These are phyloP conservation scores for Drosophila mimica DNA, from an alignment of 2,888 invertebrate species.

Conservation along the genomic window DNA sequence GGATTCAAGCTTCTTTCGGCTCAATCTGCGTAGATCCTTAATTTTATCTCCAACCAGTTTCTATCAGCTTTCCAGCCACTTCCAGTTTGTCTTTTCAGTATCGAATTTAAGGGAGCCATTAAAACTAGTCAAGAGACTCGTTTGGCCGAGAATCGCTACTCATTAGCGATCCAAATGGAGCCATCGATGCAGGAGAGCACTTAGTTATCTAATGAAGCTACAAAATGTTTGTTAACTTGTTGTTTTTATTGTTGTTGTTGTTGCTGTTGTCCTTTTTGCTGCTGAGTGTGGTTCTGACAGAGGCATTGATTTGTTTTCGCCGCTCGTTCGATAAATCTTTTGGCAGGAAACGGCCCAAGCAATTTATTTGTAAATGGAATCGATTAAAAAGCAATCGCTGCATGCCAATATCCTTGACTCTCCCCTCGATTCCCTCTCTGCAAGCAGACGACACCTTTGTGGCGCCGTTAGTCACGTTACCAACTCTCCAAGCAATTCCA, in stretches of 20 bases:
- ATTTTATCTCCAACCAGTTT: not conserved
- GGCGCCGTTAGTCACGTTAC: conserved; percentile 75
- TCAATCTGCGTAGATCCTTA: not conserved
- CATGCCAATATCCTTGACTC: conserved; percentile 44
- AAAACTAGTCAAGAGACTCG: not conserved
- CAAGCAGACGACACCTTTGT: conserved; percentile 75
- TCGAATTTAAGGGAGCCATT: not conserved
- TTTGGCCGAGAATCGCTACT: conserved; percentile 1
- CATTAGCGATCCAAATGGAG: conserved; percentile 23
- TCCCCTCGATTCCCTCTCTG: conserved; percentile 23
- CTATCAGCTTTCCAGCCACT: not conserved
- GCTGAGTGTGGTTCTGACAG: conserved; percentile 21
- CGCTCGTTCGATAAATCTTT: conserved; percentile 71
- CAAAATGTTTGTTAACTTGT: conserved; percentile 41
- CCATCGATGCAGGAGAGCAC: conserved; percentile 6
- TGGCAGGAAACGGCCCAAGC: conserved; percentile 68
- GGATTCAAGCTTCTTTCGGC: not conserved
- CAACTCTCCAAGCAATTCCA: conserved; percentile 74
- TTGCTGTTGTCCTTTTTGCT: not conserved
- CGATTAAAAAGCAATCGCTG: conserved; percentile 85
- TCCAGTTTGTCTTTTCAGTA: not conserved
- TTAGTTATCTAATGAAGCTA: conserved; percentile 60
- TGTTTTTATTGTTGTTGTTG: not conserved
- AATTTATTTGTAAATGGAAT: conserved; percentile 85
- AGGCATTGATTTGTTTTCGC: conserved; percentile 48